A percentile compares a stretch with the other conserved stretches of the same genome.
Conservation (phyloP, 2,888 invertebrate species). For the Trypoxylon attenuatum region DNA sequence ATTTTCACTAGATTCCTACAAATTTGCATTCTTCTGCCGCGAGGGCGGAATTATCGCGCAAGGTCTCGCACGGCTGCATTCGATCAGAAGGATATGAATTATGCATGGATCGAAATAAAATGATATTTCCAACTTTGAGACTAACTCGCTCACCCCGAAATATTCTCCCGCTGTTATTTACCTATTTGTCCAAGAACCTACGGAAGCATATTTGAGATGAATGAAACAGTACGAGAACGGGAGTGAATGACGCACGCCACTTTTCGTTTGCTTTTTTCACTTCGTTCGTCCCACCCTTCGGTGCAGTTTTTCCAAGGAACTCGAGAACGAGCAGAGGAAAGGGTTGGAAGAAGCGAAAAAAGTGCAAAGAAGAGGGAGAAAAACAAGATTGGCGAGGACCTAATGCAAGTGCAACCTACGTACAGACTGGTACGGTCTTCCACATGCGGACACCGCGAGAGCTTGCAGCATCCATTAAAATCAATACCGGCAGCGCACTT, state of each 20-base stretch:
- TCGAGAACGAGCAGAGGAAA: too few species aligned
- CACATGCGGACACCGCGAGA: slow-evolving; percentile 31
- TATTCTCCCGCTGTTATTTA: slow-evolving; percentile 4
- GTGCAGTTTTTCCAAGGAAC: neutral
- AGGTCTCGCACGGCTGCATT: too few species aligned
- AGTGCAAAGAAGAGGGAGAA: slow-evolving; percentile 2
- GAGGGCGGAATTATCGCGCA: too few species aligned
- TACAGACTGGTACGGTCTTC: slow-evolving; percentile 29
- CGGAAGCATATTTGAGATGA: neutral
- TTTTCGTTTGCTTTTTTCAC: slow-evolving; percentile 10
- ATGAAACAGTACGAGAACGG: slow-evolving; percentile 7
- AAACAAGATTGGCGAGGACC: slow-evolving; percentile 20
- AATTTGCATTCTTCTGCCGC: too few species aligned
- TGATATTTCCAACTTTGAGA: too few species aligned
- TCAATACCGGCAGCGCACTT: slow-evolving; percentile 58
- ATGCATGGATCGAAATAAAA: too few species aligned
- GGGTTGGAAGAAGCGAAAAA: neutral
- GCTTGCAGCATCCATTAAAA: slow-evolving; percentile 63
- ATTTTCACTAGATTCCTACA: too few species aligned
- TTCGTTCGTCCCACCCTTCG: neutral
- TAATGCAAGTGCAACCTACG: slow-evolving; percentile 30
- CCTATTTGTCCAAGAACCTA: neutral
- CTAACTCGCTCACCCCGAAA: too few species aligned
- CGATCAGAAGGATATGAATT: too few species aligned
- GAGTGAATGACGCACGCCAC: slow-evolving; percentile 24